Base-by-base conservation (phyloP, 2,797 vertebrate genomes). In the Nyctalus aviator region DNA sequence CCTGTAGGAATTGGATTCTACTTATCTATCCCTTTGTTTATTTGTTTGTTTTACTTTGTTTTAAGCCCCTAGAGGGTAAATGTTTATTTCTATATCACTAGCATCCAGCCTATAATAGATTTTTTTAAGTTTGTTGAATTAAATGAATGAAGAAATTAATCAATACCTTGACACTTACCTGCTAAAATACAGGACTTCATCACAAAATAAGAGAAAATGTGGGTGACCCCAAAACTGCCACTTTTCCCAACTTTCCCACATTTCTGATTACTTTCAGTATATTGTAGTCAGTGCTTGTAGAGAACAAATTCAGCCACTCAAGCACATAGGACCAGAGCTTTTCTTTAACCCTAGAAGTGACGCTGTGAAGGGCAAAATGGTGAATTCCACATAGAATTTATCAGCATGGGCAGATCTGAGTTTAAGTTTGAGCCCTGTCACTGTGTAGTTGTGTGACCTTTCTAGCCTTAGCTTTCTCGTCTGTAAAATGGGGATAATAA, bases 341-440 rank as follows among this genome's bases (percentile, higher is more conserved):
- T 27, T 12, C 46, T 48, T 50, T 10, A 76, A 76, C 46, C 13
- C 44, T 62, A 1, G 3, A 0, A 55, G 18, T 15, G 62, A 76
- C 20, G n/a, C 14, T 18, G 11, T 68, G 6, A 18, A 72, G 21
- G 69, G 30, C 5, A 35, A 68, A 89, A 50, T 44, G 15, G 10
- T 41, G 86, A 91, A 77, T 48, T 83, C 7, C 37, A 32, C 13
- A 44, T 23, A 72, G 25, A 73, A 2, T 55, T 84, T 71, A 50
- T 30, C 50, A 73, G 44, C 18, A 82, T 8, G n/a, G 12, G 3
- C 46, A 93, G 11, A 66, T 37, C 25, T 41, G 17, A 32, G 17
- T 87, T 94, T 46, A 90, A 79, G 73, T 77, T 81, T 18, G 68
- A 94, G 37, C 10, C 62, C 62, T 79, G 14, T 4, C 55, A 50